Evolutionary conservation across 2,797 vertebrate species (phyloP), one percentile per base, ranked within the genome.

Genomic region (Rhinichthys osculus): DNA sequence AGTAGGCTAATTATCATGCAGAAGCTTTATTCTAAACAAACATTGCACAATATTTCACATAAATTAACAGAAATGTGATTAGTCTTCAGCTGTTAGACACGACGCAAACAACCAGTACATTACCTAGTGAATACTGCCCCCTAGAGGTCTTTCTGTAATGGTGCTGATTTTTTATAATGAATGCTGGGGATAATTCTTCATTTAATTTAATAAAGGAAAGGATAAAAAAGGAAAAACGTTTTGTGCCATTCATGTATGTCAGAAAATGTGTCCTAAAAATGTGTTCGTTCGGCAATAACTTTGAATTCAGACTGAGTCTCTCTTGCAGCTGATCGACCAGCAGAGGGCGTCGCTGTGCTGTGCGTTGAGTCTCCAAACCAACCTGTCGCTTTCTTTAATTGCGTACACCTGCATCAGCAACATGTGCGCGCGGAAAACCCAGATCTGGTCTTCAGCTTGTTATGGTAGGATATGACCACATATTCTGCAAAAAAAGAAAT

Each of bases 111-210:
- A 11, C 57, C 57, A 54, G 7, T 17, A 8, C 64, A 54, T 84
- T 27, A 38, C 40, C 74, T 83, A 64, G 83, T 86, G 73, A 4
- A 89, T 19, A 78, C 80, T 90, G 90, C 90, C 92, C 91, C 89
- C 92, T 89, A 40, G 87, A 72, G 93, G 90, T 77, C 8, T 2
- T 42, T 74, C 13, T 40, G 44, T 50, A 40, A 40, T 66, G 0
- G 5, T 62, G 38, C 73, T 42, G 62, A 42, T 17, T 13, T 21
- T 42, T 62, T 7, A 19, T 30, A 7, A 64, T 44, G 9, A 79
- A 33, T 47, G 13, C 16, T 30, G 11, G 19, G 40, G 1, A 44
- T 35, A n/a, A n/a, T 14, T 42, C 1, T 47, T 47, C 3, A 23
- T 44, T 64, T 30, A 13, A 23, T 27, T 27, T 59, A 30, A 44